Evolutionary conservation across 2,888 invertebrate genomes (phyloP), one percentile per base, ranked within the genome.

Genomic region (Mythimna ferrago): DNA sequence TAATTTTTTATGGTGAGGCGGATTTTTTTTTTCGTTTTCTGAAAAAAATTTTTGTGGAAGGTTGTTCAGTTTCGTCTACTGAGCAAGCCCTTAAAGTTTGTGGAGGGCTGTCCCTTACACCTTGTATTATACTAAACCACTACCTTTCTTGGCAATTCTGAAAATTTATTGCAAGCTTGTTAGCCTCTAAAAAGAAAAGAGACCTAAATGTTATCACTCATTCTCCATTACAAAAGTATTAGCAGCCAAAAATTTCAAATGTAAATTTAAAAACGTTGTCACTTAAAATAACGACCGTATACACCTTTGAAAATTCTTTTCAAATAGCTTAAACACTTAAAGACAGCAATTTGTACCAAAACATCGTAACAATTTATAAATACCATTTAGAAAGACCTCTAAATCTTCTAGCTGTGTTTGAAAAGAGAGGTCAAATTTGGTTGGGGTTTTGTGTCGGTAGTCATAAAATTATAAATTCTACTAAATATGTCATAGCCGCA

Each of bases 401-500:
- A 6, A 7, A 41, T 14, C 7, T 0, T 16, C 14, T 0, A 2
- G 21, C 0, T 1, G 67, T 62, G 11, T 1, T 63, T 51, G 11
- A 9, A 2, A 58, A 9, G 10, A 56, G 16, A 38, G 79, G 10
- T 76, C 76, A 32, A 54, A 16, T 3, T 68, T 57, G 86, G 84
- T 81, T 78, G 73, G 73, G 54, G 73, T 71, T 70, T 74, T 78
- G 66, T 80, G 81, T 87, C 88, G 85, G 93, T 91, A 92, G 93
- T 89, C 87, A 91, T 93, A 89, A 92, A 89, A 90, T 91, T 91
- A 89, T 90, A 92, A 92, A 91, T 80, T 83, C 69, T 75, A 73
- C 76, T 78, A 86, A 89, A 90, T 92, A 88, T 93, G 93, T 93
- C 93, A 92, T 93, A 92, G 94, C 94, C 93, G 88, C 81, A 83